Conservation (phyloP, 1,140 invertebrate species). For the Aplysia californica region DNA sequence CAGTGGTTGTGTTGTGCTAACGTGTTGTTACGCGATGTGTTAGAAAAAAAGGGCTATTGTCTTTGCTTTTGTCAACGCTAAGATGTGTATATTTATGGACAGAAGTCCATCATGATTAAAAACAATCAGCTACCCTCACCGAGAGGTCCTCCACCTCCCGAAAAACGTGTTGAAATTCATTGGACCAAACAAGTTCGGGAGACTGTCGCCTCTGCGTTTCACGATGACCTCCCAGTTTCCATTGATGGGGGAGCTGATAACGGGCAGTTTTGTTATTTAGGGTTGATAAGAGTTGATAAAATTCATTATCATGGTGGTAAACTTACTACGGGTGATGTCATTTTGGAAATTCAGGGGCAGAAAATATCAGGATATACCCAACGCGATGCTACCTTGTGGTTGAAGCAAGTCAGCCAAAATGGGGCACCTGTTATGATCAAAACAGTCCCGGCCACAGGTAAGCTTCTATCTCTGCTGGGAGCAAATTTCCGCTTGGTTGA, state of each 20-base stretch:
- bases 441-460: slow-evolving; percentile 71
- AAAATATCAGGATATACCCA: slow-evolving; percentile 76
- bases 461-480: slow-evolving; percentile 30
- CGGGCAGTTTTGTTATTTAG: slow-evolving; percentile 73
- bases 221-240: slow-evolving; percentile 62
- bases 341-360: slow-evolving; percentile 76
- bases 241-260: slow-evolving; percentile 73
- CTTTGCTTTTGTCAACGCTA: too few species aligned
- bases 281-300: slow-evolving; percentile 65
- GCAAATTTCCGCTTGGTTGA: too few species aligned
- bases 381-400: slow-evolving; percentile 72
- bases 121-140: slow-evolving; percentile 37
- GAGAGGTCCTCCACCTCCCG: slow-evolving; percentile 36
- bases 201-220: slow-evolving; percentile 57
- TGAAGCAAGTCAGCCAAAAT: slow-evolving; percentile 74
- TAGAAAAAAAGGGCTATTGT: too few species aligned
- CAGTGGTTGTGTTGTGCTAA: too few species aligned
- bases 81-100: too few species aligned
- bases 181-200: slow-evolving; percentile 64
- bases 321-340: slow-evolving; percentile 68
- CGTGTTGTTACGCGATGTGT: too few species aligned
- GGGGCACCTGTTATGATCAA: slow-evolving; percentile 72
- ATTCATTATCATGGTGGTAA: slow-evolving; percentile 69
- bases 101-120: slow-evolving; percentile 36
- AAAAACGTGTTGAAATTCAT: slow-evolving; percentile 49